Evolutionary conservation across 2,888 invertebrate genomes (phyloP).

Genomic region (Sceliomorpha sp.): DNA sequence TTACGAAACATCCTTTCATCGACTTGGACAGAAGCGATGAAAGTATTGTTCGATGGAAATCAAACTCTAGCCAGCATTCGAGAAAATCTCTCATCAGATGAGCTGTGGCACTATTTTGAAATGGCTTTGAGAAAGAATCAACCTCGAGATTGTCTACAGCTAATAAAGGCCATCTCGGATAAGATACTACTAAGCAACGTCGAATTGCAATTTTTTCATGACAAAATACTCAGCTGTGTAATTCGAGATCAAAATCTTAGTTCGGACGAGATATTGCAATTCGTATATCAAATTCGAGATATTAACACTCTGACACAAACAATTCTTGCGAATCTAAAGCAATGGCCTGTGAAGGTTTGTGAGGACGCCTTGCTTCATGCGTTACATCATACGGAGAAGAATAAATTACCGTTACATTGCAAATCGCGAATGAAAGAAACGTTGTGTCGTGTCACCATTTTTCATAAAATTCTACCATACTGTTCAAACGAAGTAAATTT

Average conservation of each 20-base stretch:
- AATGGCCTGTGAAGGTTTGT: slow-evolving; percentile 71
- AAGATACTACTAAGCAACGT: slow-evolving; percentile 81
- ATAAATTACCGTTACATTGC: slow-evolving; percentile 67
- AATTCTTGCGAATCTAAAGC: slow-evolving; percentile 67
- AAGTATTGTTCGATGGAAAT: slow-evolving; percentile 83
- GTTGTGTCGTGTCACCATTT: slow-evolving; percentile 69
- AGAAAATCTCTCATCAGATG: slow-evolving; percentile 82
- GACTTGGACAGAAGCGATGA: slow-evolving; percentile 82
- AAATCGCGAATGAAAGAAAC: slow-evolving; percentile 67
- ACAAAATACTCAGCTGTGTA: slow-evolving; percentile 83
- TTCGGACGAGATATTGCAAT: slow-evolving; percentile 71
- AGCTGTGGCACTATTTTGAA: slow-evolving; percentile 82
- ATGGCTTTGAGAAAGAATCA: slow-evolving; percentile 79
- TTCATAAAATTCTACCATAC: slow-evolving; percentile 72
- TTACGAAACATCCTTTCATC: slow-evolving; percentile 84
- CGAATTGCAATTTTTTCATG: slow-evolving; percentile 83
- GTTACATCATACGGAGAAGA: slow-evolving; percentile 64
- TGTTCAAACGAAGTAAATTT: slow-evolving; percentile 55
- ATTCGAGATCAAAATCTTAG: slow-evolving; percentile 82
- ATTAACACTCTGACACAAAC: slow-evolving; percentile 67
- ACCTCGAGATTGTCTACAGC: slow-evolving; percentile 76
- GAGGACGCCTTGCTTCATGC: slow-evolving; percentile 67
- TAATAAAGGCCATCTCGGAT: slow-evolving; percentile 84
- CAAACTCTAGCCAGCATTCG: slow-evolving; percentile 84
- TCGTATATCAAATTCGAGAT: slow-evolving; percentile 71